Conservation (phyloP, 2,113 vertebrate species). For the Pseudorhombus dupliciocellatus region DNA sequence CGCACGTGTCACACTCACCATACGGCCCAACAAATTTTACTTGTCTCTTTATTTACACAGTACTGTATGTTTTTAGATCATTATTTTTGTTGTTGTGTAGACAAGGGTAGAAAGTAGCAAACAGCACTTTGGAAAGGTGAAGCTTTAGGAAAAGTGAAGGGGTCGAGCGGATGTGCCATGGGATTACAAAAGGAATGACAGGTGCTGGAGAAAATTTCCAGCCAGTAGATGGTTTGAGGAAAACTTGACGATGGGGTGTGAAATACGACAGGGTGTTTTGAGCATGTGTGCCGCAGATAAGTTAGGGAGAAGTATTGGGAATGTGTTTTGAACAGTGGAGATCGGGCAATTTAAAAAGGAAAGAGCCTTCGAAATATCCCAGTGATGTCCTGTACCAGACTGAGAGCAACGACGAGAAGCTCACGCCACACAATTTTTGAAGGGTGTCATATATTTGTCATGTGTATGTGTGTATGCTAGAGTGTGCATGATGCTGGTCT, state of each 20-base stretch:
- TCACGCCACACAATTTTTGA: conserved; percentile 73
- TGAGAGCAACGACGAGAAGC: conserved; percentile 67
- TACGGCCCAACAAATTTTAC: conserved; percentile 43
- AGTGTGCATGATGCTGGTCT: conserved; percentile 43
- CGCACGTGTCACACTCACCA: conserved; percentile 87
- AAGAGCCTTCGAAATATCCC: conserved; percentile 11
- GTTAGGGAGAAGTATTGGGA: conserved; percentile 38
- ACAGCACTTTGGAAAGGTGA: conserved; percentile 87
- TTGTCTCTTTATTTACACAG: conserved; percentile 85
- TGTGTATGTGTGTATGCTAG: conserved; percentile 41
- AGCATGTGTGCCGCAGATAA: conserved; percentile 25
- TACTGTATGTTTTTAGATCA: conserved; percentile 91
- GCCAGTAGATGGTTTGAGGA: conserved; percentile 12
- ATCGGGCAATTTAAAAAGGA: conserved; percentile 6
- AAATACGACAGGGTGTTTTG: neutral
- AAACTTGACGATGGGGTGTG: no score
- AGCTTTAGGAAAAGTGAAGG: conserved; percentile 75
- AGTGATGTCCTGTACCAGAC: conserved; percentile 32
- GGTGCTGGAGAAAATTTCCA: conserved; percentile 76
- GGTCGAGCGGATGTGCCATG: conserved; percentile 69
- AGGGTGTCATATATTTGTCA: conserved; percentile 83
- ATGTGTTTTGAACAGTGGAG: conserved; percentile 49
- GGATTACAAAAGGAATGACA: conserved; percentile 84
- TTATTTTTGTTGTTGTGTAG: conserved; percentile 37
- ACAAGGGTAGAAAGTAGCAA: conserved; percentile 77